Base-by-base conservation (phyloP, 2,888 invertebrate genomes). In the Ceratothoa steindachneri region DNA sequence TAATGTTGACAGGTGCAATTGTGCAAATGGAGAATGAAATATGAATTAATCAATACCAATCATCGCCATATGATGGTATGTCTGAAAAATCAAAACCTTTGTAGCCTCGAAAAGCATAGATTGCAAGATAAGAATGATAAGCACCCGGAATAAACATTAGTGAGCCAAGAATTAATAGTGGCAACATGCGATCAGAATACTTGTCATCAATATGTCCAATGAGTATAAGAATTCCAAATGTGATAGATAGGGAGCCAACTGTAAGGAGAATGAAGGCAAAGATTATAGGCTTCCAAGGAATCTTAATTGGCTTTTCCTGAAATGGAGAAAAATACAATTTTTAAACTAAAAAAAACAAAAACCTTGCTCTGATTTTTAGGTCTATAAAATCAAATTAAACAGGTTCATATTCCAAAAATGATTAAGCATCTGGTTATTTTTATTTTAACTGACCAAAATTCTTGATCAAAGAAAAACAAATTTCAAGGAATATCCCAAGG, bases 81-180 rank as follows among this genome's bases (percentile, higher is more conserved):
- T 95, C 94, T 82, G 91, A 90, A 84, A 90, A 94, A 66, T 92
- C 92, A 84, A 90, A 95, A 0, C 93, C 93, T 69, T 90, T 90
- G 82, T 91, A 90, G 82, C 92, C 89, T 81, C 90, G 89, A 84
- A 90, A 93, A 0, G 95, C 95, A 85, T 90, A 92, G 83, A 91
- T 90, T 31, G 94, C 93, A 83, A 95, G 92, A 81, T 93, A 88
- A 67, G 93, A 89, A 83, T 96, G 95, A 85, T 95, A 95, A 69
- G 92, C 91, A 53, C 95, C 95, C 0, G 95, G 95, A 81, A 95
- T 90, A 83, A 95, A 94, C 93, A 95, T 93, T 52, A 96, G 87
- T 27, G 89, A 86, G 31, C 95, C 96, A 82, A 96, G 86, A 81
- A 95, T 90, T 80, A 95, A 89, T 84, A 95, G 88, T 0, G 95